These are phyloP conservation scores for Eudyptes chrysolophus DNA, from an alignment of 2,113 vertebrate species.

Conservation along the genomic window DNA sequence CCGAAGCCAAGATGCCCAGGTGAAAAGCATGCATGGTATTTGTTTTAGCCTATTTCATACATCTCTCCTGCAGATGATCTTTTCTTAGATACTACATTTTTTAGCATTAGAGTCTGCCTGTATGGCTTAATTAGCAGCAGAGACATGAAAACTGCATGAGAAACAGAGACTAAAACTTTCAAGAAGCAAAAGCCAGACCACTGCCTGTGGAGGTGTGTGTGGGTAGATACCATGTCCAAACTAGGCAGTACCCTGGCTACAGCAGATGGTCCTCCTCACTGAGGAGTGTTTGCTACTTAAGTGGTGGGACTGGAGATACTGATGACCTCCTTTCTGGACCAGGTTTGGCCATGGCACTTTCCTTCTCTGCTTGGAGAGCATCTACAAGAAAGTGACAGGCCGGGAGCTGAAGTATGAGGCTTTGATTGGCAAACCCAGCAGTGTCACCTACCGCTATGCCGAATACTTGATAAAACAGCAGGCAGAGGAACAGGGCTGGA, in stretches of 20 bases:
- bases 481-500: conserved; percentile 85
- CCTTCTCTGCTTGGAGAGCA: conserved; percentile 88
- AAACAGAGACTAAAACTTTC: background rate
- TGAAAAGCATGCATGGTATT: conserved; percentile 19
- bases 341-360: conserved; percentile 97
- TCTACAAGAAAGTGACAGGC: conserved; percentile 93
- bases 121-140: background rate
- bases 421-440: conserved; percentile 92
- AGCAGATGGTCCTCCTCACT: background rate
- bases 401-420: conserved; percentile 87
- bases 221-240: background rate
- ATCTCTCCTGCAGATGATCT: background rate
- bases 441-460: conserved; percentile 90
- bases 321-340: background rate
- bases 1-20: conserved; percentile 95
- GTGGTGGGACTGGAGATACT: conserved; percentile 28
- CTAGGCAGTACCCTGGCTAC: background rate
- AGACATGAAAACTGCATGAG: background rate
- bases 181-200: background rate
- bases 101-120: background rate
- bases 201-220: background rate
- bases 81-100: background rate
- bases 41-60: background rate
- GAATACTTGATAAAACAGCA: conserved; percentile 84
- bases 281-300: background rate